A percentile compares a stretch with the other conserved stretches of the same genome.
These are phyloP conservation scores for Drosophila kurseongensis DNA, from an alignment of 1,140 invertebrate species.

Conservation along the genomic window DNA sequence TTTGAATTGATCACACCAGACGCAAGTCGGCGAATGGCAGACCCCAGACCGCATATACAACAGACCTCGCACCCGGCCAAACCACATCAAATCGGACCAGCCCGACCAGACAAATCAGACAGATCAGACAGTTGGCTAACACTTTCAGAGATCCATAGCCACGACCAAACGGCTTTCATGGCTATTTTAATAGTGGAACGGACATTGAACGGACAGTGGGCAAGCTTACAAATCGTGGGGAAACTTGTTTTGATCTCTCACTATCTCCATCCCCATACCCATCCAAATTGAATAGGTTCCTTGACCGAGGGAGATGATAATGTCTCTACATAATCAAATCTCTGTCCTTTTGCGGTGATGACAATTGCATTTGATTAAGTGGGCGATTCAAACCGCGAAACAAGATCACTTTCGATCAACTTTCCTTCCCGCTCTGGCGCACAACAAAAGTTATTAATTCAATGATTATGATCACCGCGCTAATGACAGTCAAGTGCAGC, in stretches of 20 bases:
- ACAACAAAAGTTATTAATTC: slow-evolving; percentile 72
- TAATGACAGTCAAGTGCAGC: slow-evolving; percentile 79
- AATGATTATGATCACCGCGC: slow-evolving; percentile 78
- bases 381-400: slow-evolving; percentile 4
- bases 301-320: slow-evolving; percentile 50
- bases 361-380: slow-evolving; percentile 72
- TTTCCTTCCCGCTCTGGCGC: slow-evolving; percentile 24
- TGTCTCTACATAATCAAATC: slow-evolving; percentile 14
- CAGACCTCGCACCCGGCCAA: slow-evolving; percentile 34
- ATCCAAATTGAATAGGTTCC: slow-evolving; percentile 42
- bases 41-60: not conserved
- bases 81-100: slow-evolving; percentile 18
- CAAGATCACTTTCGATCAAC: slow-evolving; percentile 39
- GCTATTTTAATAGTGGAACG: slow-evolving; percentile 72
- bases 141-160: slow-evolving; percentile 30
- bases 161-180: slow-evolving; percentile 59
- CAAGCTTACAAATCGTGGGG: slow-evolving; percentile 27
- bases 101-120: slow-evolving; percentile 14
- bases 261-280: not conserved
- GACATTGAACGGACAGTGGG: slow-evolving; percentile 62
- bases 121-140: slow-evolving; percentile 46
- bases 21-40: slow-evolving; percentile 14
- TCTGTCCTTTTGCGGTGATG: slow-evolving; percentile 4
- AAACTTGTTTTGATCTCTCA: slow-evolving; percentile 58
- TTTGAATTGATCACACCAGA: slow-evolving; percentile 53